Evolutionary conservation across 2,888 invertebrate genomes (phyloP), one percentile per base, ranked within the genome.

Genomic region (Drosophila neoperkinsi): DNA sequence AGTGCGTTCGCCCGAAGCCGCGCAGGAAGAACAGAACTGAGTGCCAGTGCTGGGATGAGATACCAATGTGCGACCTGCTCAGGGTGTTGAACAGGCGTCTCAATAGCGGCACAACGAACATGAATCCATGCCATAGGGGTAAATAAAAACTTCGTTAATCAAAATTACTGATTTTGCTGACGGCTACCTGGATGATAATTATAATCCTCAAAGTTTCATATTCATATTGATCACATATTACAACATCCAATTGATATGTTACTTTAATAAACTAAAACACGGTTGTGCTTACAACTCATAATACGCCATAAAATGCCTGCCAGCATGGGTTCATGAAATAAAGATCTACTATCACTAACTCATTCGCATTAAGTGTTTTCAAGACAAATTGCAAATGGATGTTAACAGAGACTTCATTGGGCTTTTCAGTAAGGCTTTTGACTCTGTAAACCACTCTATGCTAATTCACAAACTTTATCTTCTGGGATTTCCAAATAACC

Each of bases 31-130:
- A 46, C 0, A 58, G 38, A 0, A 36, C 33, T 1, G 87, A 87
- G 38, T 87, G 87, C 43, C 16, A 69, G 0, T 87, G 87, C 58
- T 33, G 56, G 2, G 41, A 43, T 0, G 6, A 34, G 5, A 55
- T 74, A 1, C 31, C 80, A 1, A 4, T 31, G 9, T 86, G 90
- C 28, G 51, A 63, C 0, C 9, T 84, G 0, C 1, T 36, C 0
- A 49, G n/a, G 2, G 2, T 66, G 6, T 0, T 62, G 3, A 34
- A 41, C 9, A 57, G 18, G 2, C 31, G 55, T 4, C 43, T 58
- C 0, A 31, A 36, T 13, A 30, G 30, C 0, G 79, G 82, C 18
- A 31, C 10, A 9, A 13, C 30, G 0, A 51, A 36, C 9, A 28
- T 77, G 10, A 69, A 53, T 43, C 81, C 78, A 10, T 71, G 82